phyloP scores from a whole-genome alignment of 2,113 vertebrate species.

The Ailuropoda melanoleuca region DNA sequence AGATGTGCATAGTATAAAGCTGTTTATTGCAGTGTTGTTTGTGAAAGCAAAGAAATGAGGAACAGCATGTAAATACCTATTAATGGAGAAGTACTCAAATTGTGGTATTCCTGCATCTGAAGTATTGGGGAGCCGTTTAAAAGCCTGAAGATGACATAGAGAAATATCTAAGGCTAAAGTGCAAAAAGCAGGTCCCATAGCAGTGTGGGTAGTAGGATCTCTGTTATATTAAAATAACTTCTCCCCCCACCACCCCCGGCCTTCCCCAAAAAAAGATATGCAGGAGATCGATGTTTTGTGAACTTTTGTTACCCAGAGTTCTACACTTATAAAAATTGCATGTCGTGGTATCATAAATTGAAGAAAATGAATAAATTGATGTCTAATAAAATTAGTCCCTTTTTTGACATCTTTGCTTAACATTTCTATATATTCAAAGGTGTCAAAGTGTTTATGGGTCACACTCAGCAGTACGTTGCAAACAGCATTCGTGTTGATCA shows the following conservation, averaged over 20 bases:
- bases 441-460: background rate
- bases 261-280: background rate
- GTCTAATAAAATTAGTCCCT: background rate
- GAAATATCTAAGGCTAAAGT: background rate
- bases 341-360: background rate
- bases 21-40: background rate
- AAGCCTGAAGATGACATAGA: background rate
- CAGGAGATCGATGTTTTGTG: background rate
- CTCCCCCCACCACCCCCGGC: too few relatives aligned
- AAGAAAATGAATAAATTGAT: background rate
- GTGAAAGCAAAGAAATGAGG: background rate
- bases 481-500: background rate
- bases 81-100: background rate
- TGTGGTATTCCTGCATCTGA: background rate
- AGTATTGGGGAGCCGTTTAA: background rate
- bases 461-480: background rate
- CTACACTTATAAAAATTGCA: background rate
- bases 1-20: background rate
- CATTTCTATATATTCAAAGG: background rate
- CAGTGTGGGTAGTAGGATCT: background rate
- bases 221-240: constrained; percentile 4
- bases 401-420: background rate
- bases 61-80: background rate
- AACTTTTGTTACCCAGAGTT: background rate
- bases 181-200: background rate